Evolutionary conservation across 2,888 invertebrate genomes (phyloP).

Genomic region (Subacronicta megacephala): DNA sequence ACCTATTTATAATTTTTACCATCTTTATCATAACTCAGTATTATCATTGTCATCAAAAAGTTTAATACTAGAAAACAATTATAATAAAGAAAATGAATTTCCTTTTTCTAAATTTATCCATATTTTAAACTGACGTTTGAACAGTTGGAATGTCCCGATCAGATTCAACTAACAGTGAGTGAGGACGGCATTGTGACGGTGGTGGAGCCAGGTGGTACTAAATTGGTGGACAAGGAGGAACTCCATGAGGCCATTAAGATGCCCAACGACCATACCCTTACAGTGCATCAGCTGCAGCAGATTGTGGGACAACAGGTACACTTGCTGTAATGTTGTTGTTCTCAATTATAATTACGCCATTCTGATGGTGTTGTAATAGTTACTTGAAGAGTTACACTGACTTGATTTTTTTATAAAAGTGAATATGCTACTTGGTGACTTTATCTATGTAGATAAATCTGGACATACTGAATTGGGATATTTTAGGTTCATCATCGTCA

Average conservation of each 20-base stretch:
- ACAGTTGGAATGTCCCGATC: conserved; percentile 13
- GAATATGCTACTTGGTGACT: no score
- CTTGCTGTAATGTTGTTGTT: conserved; percentile 27
- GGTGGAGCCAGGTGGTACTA: conserved; percentile 87
- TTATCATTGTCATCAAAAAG: no score
- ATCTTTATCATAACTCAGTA: no score
- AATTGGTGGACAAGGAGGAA: conserved; percentile 83
- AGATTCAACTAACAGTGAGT: conserved; percentile 88
- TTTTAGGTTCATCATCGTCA: no score
- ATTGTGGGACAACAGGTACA: conserved; percentile 90
- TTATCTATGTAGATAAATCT: no score
- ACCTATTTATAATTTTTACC: no score
- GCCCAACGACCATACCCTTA: conserved; percentile 85
- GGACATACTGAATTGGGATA: no score
- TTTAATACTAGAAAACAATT: no score
- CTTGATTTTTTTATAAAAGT: no score
- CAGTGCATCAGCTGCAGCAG: conserved; percentile 90
- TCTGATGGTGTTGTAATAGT: not conserved
- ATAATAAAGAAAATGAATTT: no score
- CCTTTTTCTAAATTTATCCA: not conserved
- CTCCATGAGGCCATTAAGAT: conserved; percentile 85
- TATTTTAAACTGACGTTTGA: not conserved
- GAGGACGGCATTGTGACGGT: conserved; percentile 89
- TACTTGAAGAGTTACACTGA: no score
- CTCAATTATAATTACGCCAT: not conserved